A percentile compares a stretch with the other conserved stretches of the same genome.
Conservation (phyloP, 2,797 vertebrate genomes). For the Sitta carolinensis region DNA sequence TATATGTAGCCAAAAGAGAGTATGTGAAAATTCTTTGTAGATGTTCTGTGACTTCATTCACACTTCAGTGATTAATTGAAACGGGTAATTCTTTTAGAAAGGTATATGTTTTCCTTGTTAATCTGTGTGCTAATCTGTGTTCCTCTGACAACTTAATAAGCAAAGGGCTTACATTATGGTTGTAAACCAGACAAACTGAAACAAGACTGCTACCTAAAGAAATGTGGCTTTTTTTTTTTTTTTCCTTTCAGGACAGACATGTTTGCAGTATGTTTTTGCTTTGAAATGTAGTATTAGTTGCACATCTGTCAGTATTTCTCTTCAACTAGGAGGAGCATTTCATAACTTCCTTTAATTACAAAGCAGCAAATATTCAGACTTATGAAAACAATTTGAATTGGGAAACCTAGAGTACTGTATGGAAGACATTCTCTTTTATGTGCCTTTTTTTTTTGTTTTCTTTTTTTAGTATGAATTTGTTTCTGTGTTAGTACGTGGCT, state of each 20-base stretch:
- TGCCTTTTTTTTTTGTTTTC: neutral
- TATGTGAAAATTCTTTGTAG: conserved; percentile 5
- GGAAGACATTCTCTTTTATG: neutral
- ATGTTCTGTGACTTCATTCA: conserved; percentile 15
- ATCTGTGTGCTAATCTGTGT: conserved; percentile 39
- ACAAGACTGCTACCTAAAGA: conserved; percentile 13
- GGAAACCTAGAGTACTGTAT: neutral
- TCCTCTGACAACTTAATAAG: conserved; percentile 22
- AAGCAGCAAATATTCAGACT: neutral
- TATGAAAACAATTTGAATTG: neutral
- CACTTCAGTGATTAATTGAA: conserved; percentile 21
- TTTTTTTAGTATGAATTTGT: neutral
- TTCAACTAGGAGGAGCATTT: neutral
- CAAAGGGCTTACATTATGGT: neutral
- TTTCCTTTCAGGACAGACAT: neutral
- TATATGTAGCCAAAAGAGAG: neutral
- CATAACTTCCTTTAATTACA: neutral
- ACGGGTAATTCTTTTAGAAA: conserved; percentile 41
- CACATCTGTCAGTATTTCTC: neutral
- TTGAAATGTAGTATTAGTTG: conserved; percentile 19
- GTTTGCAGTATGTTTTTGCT: neutral
- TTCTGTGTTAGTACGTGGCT: neutral
- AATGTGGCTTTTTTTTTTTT: neutral
- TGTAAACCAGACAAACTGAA: conserved; percentile 44
- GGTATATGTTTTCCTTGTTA: conserved; percentile 37